Evolutionary conservation across 2,888 invertebrate genomes (phyloP), one percentile per base, ranked within the genome.

Genomic region (Stenoptilia bipunctidactyla): DNA sequence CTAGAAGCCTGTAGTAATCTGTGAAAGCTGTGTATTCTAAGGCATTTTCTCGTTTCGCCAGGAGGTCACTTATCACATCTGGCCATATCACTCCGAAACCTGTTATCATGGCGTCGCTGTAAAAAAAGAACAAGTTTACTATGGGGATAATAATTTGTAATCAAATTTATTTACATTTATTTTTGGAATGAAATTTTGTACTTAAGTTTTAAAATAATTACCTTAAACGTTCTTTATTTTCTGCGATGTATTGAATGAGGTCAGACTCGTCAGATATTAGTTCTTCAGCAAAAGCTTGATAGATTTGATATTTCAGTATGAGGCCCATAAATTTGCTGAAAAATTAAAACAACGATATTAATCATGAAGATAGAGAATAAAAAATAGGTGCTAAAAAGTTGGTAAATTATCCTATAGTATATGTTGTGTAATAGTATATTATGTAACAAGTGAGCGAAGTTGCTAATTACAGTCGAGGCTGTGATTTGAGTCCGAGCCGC

Each of bases 291-390:
- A 72, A 79, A 3, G 80, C 75, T 45, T 85, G 80, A 40, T 86
- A 72, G 13, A 88, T 66, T 66, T 88, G 87, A 51, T 88, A 88
- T 51, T 87, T 87, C 13, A 87, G 51, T 42, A 88, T 73, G 1
- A 75, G 55, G 1, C 86, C 87, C 66, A 87, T 68, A 49, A 86
- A 87, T 71, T 87, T 85, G 27, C 87, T 87, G 61, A 14, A 82
- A 82, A 38, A 47, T 34, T 47, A 47, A 42, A 44, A 25, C n/a
- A n/a, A n/a, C n/a, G n/a, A n/a, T n/a, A n/a, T n/a, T n/a, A n/a
- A n/a, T n/a, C n/a, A n/a, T n/a, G n/a, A n/a, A n/a, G n/a, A n/a
- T n/a, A n/a, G n/a, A n/a, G n/a, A n/a, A n/a, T n/a, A n/a, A n/a
- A n/a, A n/a, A n/a, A n/a, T n/a, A n/a, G n/a, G n/a, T n/a, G n/a